Base-by-base conservation (phyloP, 2,888 invertebrate species). In the Dicyrtomina minuta region DNA sequence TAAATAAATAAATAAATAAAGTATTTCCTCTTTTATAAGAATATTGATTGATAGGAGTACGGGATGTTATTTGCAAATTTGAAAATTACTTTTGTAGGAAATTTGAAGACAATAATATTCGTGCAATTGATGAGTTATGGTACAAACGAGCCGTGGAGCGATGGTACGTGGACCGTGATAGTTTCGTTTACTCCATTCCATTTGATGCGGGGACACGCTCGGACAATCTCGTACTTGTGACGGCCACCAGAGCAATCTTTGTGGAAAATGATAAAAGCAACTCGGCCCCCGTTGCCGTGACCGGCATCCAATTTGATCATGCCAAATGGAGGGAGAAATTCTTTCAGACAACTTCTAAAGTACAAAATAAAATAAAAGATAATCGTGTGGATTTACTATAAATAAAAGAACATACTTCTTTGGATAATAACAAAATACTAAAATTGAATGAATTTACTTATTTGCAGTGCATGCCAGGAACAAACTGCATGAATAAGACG, bases 111-210 rank as follows among this genome's bases (percentile, higher is more conserved):
- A 84, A 88, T 65, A 89, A 90, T 82, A 88, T 89, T 5, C 86
- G 87, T 59, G 92, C 93, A 0, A 91, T 91, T 83, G 94, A 95
- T 80, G 90, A 91, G 70, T 87, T 91, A 43, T 95, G 94, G 93
- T 95, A 94, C 81, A 90, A 90, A 77, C 85, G 95, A 65, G 93
- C 95, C 0, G 92, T 95, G 1, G 94, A 95, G 81, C 93, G 94
- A 79, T 91, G 94, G 80, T 84, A 88, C 0, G 87, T 92, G 64
- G 92, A 94, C 79, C 90, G 90, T 0, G 91, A 93, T 79, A 92
- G 93, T 81, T 95, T 94, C 81, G 93, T 95, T 1, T 95, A 90
- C 82, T 93, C 93, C 58, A 90, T 92, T 39, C 91, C 91, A 0
- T 91, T 91, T 81, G 89, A 90, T 79, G 88, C 89, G 66, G 84